phyloP scores from a whole-genome alignment of 1,140 invertebrate species.

The Zaprionus taronus region DNA sequence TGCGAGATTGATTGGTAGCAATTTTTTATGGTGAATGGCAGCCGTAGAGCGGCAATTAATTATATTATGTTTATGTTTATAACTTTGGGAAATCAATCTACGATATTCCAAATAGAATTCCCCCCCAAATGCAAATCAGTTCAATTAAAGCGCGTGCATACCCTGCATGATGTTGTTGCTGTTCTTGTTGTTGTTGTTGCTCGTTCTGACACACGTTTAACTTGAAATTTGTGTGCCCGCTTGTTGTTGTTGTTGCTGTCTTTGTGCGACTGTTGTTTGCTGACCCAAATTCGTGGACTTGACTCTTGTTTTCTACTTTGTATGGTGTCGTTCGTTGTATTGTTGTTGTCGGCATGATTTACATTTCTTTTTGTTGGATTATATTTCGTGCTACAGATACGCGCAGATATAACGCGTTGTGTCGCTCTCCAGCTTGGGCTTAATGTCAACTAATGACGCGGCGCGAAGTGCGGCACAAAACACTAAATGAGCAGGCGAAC shows the following conservation, averaged over 20 bases:
- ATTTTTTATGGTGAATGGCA: neutral
- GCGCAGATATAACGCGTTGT: constrained; percentile 19
- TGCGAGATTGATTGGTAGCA: neutral
- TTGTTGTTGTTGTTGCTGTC: constrained; percentile 32
- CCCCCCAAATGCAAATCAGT: constrained; percentile 54
- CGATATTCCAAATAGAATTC: constrained; percentile 20
- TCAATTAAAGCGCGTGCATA: constrained; percentile 65
- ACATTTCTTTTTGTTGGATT: constrained; percentile 49
- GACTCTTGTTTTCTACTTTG: constrained; percentile 69
- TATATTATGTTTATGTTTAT: neutral
- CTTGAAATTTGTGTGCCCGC: constrained; percentile 33
- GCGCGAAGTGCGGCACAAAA: constrained; percentile 26
- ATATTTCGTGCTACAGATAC: constrained; percentile 25
- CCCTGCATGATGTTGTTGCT: constrained; percentile 52
- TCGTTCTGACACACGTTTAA: constrained; percentile 50
- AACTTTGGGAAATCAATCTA: constrained; percentile 10
- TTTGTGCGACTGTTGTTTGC: constrained; percentile 23
- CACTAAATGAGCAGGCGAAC: constrained; percentile 17
- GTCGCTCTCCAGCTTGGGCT: constrained; percentile 18
- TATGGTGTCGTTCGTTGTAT: constrained; percentile 25
- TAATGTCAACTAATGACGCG: constrained; percentile 53
- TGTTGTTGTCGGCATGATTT: constrained; percentile 45
- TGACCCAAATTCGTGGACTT: constrained; percentile 69
- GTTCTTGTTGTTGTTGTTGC: constrained; percentile 12
- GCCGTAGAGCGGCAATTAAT: neutral